Base-by-base conservation (phyloP, 2,113 vertebrate species). In the Larimichthys crocea region DNA sequence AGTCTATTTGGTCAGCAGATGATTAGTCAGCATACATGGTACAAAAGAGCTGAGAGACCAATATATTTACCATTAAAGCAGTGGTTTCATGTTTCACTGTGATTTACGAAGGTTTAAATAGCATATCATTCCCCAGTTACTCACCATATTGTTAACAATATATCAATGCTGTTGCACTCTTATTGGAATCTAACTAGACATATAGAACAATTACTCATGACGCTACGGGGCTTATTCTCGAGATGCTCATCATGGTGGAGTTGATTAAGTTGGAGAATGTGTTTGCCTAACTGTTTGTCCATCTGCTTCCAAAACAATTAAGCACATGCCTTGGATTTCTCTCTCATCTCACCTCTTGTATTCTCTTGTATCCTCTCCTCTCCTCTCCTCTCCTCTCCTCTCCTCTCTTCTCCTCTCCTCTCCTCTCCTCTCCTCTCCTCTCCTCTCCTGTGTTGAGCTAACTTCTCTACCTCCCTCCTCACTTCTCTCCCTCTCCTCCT, bases 91-190 rank as follows among this genome's bases (percentile, higher is more conserved):
- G 89, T 88, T 89, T 88, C 79, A 73, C 46, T 19, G 77, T 92
- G 92, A 94, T 93, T 93, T 89, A 92, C 80, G 56, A 11, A 77
- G 74, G 70, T 91, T 92, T 92, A 86, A 92, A 91, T 85, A 87
- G 84, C 91, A 84, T 77, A 92, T 93, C 87, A 92, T 92, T 89
- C 88, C 87, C 89, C 87, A 61, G 89, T 92, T 92, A 91, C 83
- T 83, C 78, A 66, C 87, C 88, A 87, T 92, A 91, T 92, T 91
- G 90, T 89, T 87, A 91, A 80, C 91, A 86, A 89, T 93, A 91
- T 63, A 92, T 93, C 92, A 92, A 67, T 61, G 78, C 74, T 67
- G 82, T 74, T 62, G 84, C 26, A 2, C 75, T 86, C 74, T 89
- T 82, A 87, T 91, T 86, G 86, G 75, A 92, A 82, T 91, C 78